Evolutionary conservation across 2,797 vertebrate genomes (phyloP).

Genomic region (Holocentrus rufus): DNA sequence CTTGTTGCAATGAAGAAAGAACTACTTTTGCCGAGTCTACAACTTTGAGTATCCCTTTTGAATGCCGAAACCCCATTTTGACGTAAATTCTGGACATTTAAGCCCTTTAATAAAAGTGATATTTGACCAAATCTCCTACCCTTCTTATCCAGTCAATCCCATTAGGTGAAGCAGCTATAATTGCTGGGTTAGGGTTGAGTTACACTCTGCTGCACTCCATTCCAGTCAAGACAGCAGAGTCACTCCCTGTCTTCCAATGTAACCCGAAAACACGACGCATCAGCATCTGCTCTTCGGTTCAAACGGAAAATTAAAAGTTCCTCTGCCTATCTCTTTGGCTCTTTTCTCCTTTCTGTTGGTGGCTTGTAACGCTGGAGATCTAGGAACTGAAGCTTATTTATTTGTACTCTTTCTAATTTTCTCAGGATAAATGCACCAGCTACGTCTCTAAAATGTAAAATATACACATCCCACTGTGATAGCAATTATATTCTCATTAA

Average conservation of each 20-base stretch:
- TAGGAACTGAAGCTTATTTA: neutral
- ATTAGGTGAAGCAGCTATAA: constrained; percentile 48
- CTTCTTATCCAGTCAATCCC: constrained; percentile 45
- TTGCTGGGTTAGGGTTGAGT: constrained; percentile 56
- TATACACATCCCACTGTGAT: neutral
- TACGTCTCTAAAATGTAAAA: neutral
- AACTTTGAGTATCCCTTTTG: constrained; percentile 11
- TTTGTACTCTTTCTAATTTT: too few relatives aligned
- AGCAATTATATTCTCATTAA: constrained; percentile 33
- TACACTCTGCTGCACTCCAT: constrained; percentile 51
- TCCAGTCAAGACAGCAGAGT: constrained; percentile 7
- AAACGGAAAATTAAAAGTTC: constrained; percentile 38
- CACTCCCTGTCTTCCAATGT: constrained; percentile 35
- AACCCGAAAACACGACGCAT: constrained; percentile 15
- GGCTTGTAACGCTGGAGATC: neutral
- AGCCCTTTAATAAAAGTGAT: constrained; percentile 28
- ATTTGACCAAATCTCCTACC: constrained; percentile 38
- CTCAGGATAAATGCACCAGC: too few relatives aligned
- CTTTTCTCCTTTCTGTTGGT: constrained; percentile 2
- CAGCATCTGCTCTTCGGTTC: neutral
- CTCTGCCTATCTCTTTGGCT: constrained; percentile 8
- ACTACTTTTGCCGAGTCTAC: constrained; percentile 14
- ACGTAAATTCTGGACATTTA: constrained; percentile 24
- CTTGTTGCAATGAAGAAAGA: constrained; percentile 1
- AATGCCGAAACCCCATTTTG: constrained; percentile 26